phyloP scores from a whole-genome alignment of 1,140 invertebrate species.

The Euura lappo region DNA sequence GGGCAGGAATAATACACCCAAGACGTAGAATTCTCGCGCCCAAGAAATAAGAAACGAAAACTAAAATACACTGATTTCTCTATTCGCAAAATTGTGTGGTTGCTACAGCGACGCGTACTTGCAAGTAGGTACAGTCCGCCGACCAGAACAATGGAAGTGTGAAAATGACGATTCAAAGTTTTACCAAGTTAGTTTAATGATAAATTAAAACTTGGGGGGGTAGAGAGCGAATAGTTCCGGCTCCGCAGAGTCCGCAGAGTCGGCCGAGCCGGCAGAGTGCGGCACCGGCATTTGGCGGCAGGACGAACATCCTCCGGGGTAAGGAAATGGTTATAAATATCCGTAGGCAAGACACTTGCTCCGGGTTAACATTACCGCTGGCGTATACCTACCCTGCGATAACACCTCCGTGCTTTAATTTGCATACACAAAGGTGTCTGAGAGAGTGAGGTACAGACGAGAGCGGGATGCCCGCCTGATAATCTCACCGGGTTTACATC shows the following conservation, averaged over 20 bases:
- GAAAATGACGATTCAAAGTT: constrained; percentile 47
- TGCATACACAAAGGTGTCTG: constrained; percentile 48
- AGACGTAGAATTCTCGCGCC: too few species aligned
- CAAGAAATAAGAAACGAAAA: too few species aligned
- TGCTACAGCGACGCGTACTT: too few species aligned
- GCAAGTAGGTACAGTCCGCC: too few species aligned
- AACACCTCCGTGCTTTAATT: constrained; percentile 37
- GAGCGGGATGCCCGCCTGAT: neutral
- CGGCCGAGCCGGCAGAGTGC: too few species aligned
- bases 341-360: constrained; percentile 44
- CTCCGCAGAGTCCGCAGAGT: too few species aligned
- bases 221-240: neutral
- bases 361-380: constrained; percentile 9
- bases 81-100: too few species aligned
- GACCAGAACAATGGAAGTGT: too few species aligned
- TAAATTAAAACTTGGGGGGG: constrained; percentile 41
- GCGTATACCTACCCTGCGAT: constrained; percentile 33
- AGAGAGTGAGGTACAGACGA: neutral
- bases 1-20: neutral
- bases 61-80: too few species aligned
- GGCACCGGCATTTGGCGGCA: neutral
- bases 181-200: constrained; percentile 47
- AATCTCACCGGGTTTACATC: too few species aligned
- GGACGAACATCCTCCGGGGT: constrained; percentile 19
- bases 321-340: constrained; percentile 55